Percentiles rank a stretch among this genome's conserved stretches.
Evolutionary conservation across 1,140 invertebrate genomes (phyloP).

Genomic region (Andrena cerasifolii): DNA sequence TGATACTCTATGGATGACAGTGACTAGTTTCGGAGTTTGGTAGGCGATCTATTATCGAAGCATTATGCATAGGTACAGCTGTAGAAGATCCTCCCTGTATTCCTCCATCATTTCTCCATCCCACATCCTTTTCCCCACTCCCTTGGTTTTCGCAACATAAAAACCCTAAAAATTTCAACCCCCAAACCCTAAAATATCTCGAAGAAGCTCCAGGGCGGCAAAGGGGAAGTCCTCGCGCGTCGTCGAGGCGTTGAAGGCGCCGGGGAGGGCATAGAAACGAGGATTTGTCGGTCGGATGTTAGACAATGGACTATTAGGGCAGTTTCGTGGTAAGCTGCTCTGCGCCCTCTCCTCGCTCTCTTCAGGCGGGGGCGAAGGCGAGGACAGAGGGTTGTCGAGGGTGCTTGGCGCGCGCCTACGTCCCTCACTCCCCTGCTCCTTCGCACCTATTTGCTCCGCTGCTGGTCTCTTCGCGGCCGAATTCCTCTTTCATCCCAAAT

Average conservation of each 20-base stretch:
- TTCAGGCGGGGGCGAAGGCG: not conserved
- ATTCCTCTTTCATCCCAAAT: too few species aligned
- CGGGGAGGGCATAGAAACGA: constrained; percentile 13
- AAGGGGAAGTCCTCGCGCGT: not conserved
- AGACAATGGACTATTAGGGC: constrained; percentile 70
- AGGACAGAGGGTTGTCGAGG: constrained; percentile 49
- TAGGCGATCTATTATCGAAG: too few species aligned
- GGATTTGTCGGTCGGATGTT: constrained; percentile 61
- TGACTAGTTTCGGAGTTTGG: too few species aligned
- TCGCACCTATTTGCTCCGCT: constrained; percentile 50
- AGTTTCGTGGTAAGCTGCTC: constrained; percentile 61
- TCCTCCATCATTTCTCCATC: too few species aligned
- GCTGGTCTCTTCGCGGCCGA: constrained; percentile 36
- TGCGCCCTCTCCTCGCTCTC: constrained; percentile 26
- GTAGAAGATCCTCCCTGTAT: too few species aligned
- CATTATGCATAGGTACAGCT: too few species aligned
- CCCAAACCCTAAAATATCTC: too few species aligned
- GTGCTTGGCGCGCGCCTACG: constrained; percentile 35
- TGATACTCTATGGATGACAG: too few species aligned
- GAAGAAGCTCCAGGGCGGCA: not conserved
- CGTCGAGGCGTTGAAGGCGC: not conserved
- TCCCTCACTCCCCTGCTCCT: not conserved
- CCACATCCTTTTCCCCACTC: too few species aligned
- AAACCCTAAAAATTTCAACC: too few species aligned
- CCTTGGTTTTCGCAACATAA: too few species aligned